phyloP scores from a whole-genome alignment of 2,888 invertebrate species.

The Lasioglossum oenotherae region DNA sequence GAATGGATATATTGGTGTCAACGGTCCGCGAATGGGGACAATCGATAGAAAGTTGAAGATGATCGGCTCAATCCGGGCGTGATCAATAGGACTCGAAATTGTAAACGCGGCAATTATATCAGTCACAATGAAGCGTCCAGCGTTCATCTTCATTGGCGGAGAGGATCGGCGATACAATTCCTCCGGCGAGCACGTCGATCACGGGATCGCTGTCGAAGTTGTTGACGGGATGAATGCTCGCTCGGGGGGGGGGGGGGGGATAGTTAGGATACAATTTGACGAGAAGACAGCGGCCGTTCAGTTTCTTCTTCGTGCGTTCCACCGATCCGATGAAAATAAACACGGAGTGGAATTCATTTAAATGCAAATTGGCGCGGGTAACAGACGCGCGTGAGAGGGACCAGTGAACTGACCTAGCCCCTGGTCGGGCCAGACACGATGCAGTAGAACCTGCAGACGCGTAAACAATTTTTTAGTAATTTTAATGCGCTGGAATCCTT shows the following conservation, averaged over 20 bases:
- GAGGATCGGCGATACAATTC: background rate
- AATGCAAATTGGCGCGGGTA: constrained; percentile 2
- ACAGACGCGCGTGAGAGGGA: background rate
- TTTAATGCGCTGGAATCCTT: background rate
- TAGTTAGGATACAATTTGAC: background rate
- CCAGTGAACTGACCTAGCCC: background rate
- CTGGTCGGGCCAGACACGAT: background rate
- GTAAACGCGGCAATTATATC: constrained; percentile 8
- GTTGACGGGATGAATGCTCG: background rate
- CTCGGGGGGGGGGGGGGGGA: background rate
- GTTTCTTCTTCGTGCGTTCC: background rate
- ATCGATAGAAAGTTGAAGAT: constrained; percentile 2
- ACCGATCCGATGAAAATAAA: background rate
- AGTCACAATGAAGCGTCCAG: background rate
- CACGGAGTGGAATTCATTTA: background rate
- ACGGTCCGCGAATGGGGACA: background rate
- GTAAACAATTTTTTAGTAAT: constrained; percentile 2
- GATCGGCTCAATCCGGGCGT: constrained; percentile 2
- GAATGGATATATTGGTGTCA: background rate
- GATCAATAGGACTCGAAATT: background rate
- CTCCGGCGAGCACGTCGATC: background rate
- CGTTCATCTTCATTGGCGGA: background rate
- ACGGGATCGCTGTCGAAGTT: background rate
- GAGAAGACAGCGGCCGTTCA: background rate
- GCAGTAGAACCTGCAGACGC: background rate